Evolutionary conservation across 2,888 invertebrate species (phyloP).

Genomic region (Dicycla oo): DNA sequence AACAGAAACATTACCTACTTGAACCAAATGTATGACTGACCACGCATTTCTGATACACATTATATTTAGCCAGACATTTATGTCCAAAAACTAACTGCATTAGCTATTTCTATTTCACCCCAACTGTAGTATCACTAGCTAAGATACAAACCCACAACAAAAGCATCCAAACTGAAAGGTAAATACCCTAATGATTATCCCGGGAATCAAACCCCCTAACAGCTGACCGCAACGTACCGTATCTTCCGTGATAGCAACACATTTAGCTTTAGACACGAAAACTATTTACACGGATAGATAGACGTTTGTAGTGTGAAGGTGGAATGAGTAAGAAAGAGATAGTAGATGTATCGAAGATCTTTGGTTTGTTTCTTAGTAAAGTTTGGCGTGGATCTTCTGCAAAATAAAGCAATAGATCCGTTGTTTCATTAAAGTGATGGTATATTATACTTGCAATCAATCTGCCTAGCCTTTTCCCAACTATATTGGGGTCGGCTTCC

Average conservation of each 20-base stretch:
- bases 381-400: neutral
- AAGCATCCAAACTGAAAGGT: slow-evolving; percentile 54
- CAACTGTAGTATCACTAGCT: slow-evolving; percentile 2
- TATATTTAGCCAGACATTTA: too few species aligned
- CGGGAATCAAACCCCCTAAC: slow-evolving; percentile 63
- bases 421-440: too few species aligned
- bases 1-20: too few species aligned
- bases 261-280: slow-evolving; percentile 59
- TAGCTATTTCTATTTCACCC: neutral
- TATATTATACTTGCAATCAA: too few species aligned
- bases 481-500: too few species aligned
- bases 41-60: too few species aligned
- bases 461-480: too few species aligned
- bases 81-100: too few species aligned
- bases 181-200: slow-evolving; percentile 66
- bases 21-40: too few species aligned
- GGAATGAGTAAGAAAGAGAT: slow-evolving; percentile 17
- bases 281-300: slow-evolving; percentile 44
- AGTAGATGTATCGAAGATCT: neutral
- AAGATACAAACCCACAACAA: slow-evolving; percentile 18
- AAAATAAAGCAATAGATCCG: neutral
- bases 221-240: slow-evolving; percentile 68
- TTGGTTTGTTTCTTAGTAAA: neutral
- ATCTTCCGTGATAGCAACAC: slow-evolving; percentile 62
- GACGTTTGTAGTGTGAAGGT: neutral